Conservation (phyloP, 2,797 vertebrate species). For the Sebastes miniatus region DNA sequence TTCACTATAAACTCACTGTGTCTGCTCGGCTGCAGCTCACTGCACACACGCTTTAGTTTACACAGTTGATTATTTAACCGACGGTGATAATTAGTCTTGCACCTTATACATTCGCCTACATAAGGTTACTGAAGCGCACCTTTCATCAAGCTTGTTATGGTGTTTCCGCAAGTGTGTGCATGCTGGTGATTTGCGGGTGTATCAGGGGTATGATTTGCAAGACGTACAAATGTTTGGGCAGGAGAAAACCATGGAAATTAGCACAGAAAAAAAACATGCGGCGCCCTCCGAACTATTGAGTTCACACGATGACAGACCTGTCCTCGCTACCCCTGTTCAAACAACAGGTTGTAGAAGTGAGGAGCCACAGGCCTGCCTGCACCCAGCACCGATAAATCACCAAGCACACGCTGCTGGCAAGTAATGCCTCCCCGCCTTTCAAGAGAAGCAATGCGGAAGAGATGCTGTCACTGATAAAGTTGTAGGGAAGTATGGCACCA, state of each 20-base stretch:
- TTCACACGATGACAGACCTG: conserved; percentile 43
- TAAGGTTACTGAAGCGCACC: conserved; percentile 45
- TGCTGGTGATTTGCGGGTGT: conserved; percentile 7
- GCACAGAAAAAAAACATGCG: conserved; percentile 16
- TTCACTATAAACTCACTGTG: conserved; percentile 32
- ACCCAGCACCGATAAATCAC: conserved; percentile 62
- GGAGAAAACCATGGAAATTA: conserved; percentile 53
- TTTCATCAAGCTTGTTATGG: conserved; percentile 32
- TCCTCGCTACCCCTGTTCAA: conserved; percentile 44
- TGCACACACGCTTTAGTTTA: conserved; percentile 34
- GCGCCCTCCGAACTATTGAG: conserved; percentile 35
- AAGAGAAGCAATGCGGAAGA: conserved; percentile 48
- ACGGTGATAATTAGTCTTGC: conserved; percentile 59
- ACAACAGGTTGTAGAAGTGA: conserved; percentile 55
- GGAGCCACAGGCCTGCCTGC: conserved; percentile 31
- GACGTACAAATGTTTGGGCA: conserved; percentile 9
- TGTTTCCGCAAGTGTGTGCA: conserved; percentile 27
- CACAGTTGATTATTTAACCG: conserved; percentile 58
- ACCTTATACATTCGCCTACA: conserved; percentile 53
- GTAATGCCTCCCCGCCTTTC: conserved; percentile 24
- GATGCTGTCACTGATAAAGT: conserved; percentile 65
- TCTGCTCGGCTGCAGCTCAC: conserved; percentile 26
- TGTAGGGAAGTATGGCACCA: conserved; percentile 36
- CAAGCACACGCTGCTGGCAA: conserved; percentile 28
- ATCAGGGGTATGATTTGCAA: neutral